Conservation (phyloP, 2,113 vertebrate species). For the Hippocampus mohnikei region DNA sequence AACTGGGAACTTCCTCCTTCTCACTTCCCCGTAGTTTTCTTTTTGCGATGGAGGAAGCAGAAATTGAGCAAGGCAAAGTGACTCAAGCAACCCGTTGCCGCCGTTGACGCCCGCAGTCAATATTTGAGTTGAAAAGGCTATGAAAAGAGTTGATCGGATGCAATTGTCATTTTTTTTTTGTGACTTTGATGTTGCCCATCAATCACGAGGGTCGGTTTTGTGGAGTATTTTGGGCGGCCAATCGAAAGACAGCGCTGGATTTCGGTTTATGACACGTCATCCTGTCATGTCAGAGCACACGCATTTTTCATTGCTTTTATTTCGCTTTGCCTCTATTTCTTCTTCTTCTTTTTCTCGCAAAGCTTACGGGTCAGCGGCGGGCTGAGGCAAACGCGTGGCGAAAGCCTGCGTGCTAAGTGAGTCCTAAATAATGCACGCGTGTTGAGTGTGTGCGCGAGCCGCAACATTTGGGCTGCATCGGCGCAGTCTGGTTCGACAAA, state of each 20-base stretch:
- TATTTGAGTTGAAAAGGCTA: too few relatives aligned
- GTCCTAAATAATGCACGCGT: constrained; percentile 49
- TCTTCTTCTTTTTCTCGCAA: constrained; percentile 8
- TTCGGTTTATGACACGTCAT: background rate
- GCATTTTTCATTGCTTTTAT: background rate
- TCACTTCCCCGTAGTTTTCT: background rate
- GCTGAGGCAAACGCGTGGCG: constrained; percentile 40
- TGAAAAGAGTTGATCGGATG: too few relatives aligned
- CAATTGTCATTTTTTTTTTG: too few relatives aligned
- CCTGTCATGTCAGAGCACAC: background rate
- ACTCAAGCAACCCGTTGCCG: background rate
- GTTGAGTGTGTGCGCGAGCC: constrained; percentile 1
- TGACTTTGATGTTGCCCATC: too few relatives aligned
- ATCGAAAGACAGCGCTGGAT: background rate
- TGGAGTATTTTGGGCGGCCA: background rate
- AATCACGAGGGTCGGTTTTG: too few relatives aligned
- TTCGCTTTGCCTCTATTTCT: background rate
- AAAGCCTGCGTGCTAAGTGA: constrained; percentile 39
- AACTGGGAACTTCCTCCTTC: background rate
- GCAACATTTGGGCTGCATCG: background rate
- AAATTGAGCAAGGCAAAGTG: background rate
- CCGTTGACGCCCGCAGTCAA: too few relatives aligned
- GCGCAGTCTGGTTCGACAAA: background rate
- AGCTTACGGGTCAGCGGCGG: constrained; percentile 25
- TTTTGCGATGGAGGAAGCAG: background rate